Evolutionary conservation across 1,140 invertebrate species (phyloP).

Genomic region (Pararge aegeria): DNA sequence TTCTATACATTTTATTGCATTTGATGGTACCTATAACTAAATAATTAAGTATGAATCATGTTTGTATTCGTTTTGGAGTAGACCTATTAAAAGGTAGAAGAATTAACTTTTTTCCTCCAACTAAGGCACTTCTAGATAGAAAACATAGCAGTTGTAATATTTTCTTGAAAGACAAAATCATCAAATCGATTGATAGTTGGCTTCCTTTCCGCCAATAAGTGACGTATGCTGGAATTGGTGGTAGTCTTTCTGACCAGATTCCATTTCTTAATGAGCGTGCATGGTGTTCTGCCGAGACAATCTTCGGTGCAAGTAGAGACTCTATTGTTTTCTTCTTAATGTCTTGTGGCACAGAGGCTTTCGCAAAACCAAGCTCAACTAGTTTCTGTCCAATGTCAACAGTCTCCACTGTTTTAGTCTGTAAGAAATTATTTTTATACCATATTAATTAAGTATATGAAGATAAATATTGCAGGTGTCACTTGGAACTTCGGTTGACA

Average conservation of each 20-base stretch:
- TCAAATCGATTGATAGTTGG: conserved; percentile 38
- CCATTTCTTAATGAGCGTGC: conserved; percentile 66
- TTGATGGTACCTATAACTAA: conserved; percentile 36
- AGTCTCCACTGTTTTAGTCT: conserved; percentile 64
- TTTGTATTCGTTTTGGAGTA: conserved; percentile 50
- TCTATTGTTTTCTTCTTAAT: conserved; percentile 67
- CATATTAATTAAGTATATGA: not conserved
- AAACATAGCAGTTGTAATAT: conserved; percentile 44
- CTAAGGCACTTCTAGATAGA: conserved; percentile 52
- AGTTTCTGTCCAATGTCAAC: conserved; percentile 66
- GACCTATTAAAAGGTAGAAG: conserved; percentile 47
- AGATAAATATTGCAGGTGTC: not conserved
- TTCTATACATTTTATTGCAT: conserved; percentile 42
- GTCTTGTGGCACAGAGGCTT: conserved; percentile 52
- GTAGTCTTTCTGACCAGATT: conserved; percentile 63
- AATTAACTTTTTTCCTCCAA: conserved; percentile 54
- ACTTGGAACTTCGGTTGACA: no score
- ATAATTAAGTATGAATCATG: conserved; percentile 36
- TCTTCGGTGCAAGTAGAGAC: conserved; percentile 54
- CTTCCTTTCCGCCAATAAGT: conserved; percentile 65
- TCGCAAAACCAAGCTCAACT: conserved; percentile 70
- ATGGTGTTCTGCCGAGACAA: conserved; percentile 57
- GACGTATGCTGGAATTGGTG: conserved; percentile 57
- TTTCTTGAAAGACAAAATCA: conserved; percentile 45
- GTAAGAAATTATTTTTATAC: conserved; percentile 32